Evolutionary conservation across 2,888 invertebrate genomes (phyloP), one percentile per base, ranked within the genome.

Genomic region (Nemotelus nigrinus): DNA sequence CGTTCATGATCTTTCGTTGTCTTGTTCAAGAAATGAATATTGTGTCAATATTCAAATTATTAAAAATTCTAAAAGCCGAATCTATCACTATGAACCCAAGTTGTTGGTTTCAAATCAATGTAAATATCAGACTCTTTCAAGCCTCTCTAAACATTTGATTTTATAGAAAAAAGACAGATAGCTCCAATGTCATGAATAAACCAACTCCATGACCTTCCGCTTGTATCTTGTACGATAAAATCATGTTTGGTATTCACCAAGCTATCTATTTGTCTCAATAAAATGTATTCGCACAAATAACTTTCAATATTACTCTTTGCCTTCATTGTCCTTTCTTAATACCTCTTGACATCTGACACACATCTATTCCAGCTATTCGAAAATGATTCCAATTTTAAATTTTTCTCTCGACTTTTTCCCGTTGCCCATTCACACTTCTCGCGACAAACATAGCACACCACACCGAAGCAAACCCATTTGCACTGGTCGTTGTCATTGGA

Each of bases 241-340:
- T 71, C 71, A 55, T 57, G 10, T 43, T 71, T n/a, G 55, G 45
- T 71, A 55, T 55, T 44, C 55, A 55, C 7, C 44, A 44, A 25
- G 71, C 55, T 71, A 50, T 68, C 68, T 68, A 71, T 71, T 71
- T 71, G 71, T 71, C 71, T 55, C 71, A 71, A 71, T 71, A 71
- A 71, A 71, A 71, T 71, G 55, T 57, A 41, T 71, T 71, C 71
- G 71, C 71, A 6, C 71, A 71, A 71, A 71, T 71, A 71, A 71
- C 55, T 71, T 71, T 71, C 71, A 71, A 53, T 71, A 71, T 71
- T 71, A 71, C 57, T 71, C 71, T 5, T 71, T 57, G 57, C 57
- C 71, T 71, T 55, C 44, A 45, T 71, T 43, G 57, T 44, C 71
- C 71, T 43, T 57, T 71, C 71, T 71, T 65, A 71, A 71, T 71